Conservation (phyloP, 2,888 invertebrate genomes). For the Orthosia incerta region DNA sequence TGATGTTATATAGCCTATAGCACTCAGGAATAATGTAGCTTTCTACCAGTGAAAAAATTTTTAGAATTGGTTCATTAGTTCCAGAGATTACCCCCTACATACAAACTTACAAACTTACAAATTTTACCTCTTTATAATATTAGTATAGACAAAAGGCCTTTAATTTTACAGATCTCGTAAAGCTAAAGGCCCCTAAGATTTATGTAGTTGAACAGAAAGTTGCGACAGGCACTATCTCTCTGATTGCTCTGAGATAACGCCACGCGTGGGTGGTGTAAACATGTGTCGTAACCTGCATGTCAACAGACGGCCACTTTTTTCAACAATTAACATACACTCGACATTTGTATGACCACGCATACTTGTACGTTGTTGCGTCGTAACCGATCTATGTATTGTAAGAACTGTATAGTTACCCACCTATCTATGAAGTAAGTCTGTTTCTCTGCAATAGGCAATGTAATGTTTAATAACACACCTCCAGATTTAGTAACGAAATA, state of each 20-base stretch:
- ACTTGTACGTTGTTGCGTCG: conserved; percentile 4
- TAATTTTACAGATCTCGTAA: conserved; percentile 27
- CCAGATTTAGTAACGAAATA: conserved; percentile 37
- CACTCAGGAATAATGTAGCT: too few relatives aligned
- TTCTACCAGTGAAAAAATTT: too few relatives aligned
- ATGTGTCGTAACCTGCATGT: conserved; percentile 57
- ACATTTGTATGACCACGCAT: conserved; percentile 35
- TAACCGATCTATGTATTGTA: conserved; percentile 23
- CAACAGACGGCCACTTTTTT: conserved; percentile 59
- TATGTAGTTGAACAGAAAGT: conserved; percentile 51
- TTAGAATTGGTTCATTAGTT: too few relatives aligned
- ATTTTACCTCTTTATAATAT: too few relatives aligned
- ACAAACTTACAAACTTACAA: too few relatives aligned
- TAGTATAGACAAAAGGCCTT: conserved; percentile 25
- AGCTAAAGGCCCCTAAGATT: conserved; percentile 32
- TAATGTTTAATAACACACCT: conserved; percentile 38
- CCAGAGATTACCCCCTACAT: too few relatives aligned
- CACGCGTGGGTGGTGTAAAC: conserved; percentile 62
- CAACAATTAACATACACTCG: conserved; percentile 54
- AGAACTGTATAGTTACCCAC: conserved; percentile 13
- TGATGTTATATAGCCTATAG: too few relatives aligned
- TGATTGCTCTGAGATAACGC: conserved; percentile 61
- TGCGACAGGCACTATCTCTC: conserved; percentile 53
- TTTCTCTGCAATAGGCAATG: conserved; percentile 16
- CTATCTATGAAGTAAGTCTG: conserved; percentile 21